A percentile compares a stretch with the other conserved stretches of the same genome.
These are phyloP conservation scores for Danio aesculapii DNA, from an alignment of 2,797 vertebrate genomes.

Conservation along the genomic window DNA sequence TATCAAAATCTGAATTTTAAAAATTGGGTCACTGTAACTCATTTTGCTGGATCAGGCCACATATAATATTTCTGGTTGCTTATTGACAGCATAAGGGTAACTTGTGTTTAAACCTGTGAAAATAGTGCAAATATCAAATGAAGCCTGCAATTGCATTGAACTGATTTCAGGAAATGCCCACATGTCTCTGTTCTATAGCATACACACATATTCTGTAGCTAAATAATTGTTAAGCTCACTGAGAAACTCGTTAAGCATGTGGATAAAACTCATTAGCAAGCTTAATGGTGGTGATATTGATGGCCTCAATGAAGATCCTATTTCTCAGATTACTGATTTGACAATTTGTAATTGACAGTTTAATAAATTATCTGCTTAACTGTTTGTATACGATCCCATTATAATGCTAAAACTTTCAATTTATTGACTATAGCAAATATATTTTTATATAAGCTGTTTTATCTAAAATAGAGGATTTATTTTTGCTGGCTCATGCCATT, in stretches of 20 bases:
- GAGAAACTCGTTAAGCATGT: conserved; percentile 17
- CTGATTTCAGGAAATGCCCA: background rate
- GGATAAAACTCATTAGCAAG: conserved; percentile 24
- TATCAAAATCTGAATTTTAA: too few species aligned
- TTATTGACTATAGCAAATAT: too few species aligned
- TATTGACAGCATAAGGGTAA: background rate
- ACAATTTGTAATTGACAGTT: background rate
- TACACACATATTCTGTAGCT: background rate
- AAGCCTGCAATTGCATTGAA: background rate
- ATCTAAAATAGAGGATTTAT: too few species aligned
- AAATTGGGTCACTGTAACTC: too few species aligned
- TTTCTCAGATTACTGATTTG: conserved; percentile 37
- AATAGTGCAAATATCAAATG: background rate
- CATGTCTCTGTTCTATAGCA: background rate
- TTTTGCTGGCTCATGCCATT: background rate
- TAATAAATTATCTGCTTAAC: background rate
- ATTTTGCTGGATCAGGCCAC: too few species aligned
- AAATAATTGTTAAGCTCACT: background rate
- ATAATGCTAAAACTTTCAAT: background rate
- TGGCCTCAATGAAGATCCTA: conserved; percentile 1
- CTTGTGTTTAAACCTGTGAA: background rate
- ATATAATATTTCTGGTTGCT: background rate
- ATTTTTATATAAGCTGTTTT: background rate
- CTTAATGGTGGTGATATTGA: background rate
- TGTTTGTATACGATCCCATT: background rate